Percentiles rank a stretch among this genome's conserved stretches.
These are phyloP conservation scores for Nomada lathburiana DNA, from an alignment of 2,888 invertebrate genomes.

Conservation along the genomic window DNA sequence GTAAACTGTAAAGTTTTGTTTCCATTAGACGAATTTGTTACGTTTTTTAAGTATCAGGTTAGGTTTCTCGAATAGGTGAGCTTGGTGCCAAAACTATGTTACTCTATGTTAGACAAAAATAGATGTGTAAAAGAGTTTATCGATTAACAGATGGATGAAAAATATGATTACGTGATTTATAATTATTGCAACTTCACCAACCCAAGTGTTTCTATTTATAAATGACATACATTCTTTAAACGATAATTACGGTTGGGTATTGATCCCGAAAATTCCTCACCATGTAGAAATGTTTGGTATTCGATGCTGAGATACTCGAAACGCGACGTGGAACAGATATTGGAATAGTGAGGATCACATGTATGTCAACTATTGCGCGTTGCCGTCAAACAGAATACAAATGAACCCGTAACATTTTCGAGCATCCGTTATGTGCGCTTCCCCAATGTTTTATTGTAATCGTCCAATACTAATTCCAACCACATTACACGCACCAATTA, in stretches of 20 bases:
- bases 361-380: not conserved
- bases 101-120: too few relatives aligned
- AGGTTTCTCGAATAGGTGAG: too few relatives aligned
- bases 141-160: too few relatives aligned
- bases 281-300: not conserved
- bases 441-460: not conserved
- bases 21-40: not conserved
- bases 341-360: not conserved
- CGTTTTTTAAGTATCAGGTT: not conserved
- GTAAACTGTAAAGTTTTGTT: not conserved
- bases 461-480: too few relatives aligned
- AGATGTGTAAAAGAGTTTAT: too few relatives aligned
- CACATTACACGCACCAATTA: too few relatives aligned
- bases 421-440: not conserved
- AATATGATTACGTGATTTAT: too few relatives aligned
- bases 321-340: not conserved
- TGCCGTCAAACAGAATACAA: not conserved
- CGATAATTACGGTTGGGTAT: too few relatives aligned
- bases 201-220: too few relatives aligned
- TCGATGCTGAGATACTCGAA: not conserved
- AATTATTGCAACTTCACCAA: too few relatives aligned
- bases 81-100: too few relatives aligned
- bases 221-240: too few relatives aligned
- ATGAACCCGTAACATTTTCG: not conserved
- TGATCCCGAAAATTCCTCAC: not conserved